A percentile compares a stretch with the other conserved stretches of the same genome.
phyloP scores from a whole-genome alignment of 2,113 vertebrate species.

The Gambusia holbrooki region DNA sequence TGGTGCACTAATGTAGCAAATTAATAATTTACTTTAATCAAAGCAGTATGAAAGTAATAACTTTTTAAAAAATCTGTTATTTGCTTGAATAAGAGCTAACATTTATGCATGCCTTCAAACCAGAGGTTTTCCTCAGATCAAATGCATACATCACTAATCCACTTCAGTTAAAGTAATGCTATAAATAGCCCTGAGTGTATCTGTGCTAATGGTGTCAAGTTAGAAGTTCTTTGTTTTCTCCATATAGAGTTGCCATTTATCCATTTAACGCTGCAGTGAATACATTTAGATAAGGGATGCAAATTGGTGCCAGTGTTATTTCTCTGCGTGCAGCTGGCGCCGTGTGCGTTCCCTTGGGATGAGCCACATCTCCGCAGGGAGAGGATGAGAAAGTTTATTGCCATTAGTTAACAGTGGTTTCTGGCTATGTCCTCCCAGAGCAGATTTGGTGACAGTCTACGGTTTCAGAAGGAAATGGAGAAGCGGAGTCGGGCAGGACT shows the following conservation, averaged over 20 bases:
- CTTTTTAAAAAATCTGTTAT: background rate
- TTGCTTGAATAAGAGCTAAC: background rate
- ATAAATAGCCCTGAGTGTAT: conserved; percentile 17
- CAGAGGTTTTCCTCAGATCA: background rate
- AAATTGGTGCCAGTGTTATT: conserved; percentile 32
- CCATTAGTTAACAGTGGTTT: conserved; percentile 61
- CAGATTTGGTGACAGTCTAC: conserved; percentile 71
- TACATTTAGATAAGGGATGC: conserved; percentile 44
- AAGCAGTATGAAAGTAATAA: background rate
- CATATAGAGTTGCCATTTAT: conserved; percentile 26
- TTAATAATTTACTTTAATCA: background rate
- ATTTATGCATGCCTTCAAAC: background rate
- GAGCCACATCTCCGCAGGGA: conserved; percentile 25
- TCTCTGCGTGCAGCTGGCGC: conserved; percentile 3
- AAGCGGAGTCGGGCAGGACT: conserved; percentile 43
- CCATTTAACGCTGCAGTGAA: conserved; percentile 14
- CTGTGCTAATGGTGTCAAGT: conserved; percentile 10
- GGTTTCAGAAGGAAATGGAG: conserved; percentile 73
- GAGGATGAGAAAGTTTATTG: conserved; percentile 64
- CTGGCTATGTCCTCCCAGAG: conserved; percentile 41
- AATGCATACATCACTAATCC: background rate
- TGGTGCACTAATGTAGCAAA: background rate
- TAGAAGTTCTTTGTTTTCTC: conserved; percentile 4
- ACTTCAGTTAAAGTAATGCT: conserved; percentile 4
- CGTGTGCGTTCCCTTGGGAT: conserved; percentile 27